phyloP scores from a whole-genome alignment of 2,888 invertebrate species.

The Leucania comma region DNA sequence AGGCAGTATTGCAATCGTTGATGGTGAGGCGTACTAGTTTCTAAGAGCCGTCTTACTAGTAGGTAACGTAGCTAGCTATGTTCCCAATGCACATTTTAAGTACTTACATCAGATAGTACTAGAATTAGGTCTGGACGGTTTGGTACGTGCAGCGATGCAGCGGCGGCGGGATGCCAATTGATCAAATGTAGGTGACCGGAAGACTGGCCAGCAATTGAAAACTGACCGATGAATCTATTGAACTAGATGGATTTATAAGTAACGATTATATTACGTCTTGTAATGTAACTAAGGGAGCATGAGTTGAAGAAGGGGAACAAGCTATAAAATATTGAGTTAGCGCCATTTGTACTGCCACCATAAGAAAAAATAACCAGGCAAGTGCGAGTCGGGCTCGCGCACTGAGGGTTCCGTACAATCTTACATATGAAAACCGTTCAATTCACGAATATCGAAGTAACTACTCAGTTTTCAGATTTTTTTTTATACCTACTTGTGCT shows the following conservation, averaged over 20 bases:
- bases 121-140: conserved; percentile 17
- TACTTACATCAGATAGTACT: conserved; percentile 1
- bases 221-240: conserved; percentile 38
- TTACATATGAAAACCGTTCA: too few relatives aligned
- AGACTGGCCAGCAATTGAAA: conserved; percentile 46
- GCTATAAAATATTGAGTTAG: neutral
- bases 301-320: neutral
- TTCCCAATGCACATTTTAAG: conserved; percentile 17
- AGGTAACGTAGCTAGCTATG: neutral
- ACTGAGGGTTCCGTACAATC: too few relatives aligned
- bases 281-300: conserved; percentile 25
- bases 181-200: conserved; percentile 62
- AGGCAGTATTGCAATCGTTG: too few relatives aligned
- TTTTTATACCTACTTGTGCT: too few relatives aligned
- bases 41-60: too few relatives aligned
- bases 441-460: too few relatives aligned
- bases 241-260: conserved; percentile 39
- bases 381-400: too few relatives aligned
- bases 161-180: conserved; percentile 53
- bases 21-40: too few relatives aligned
- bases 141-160: conserved; percentile 37
- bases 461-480: too few relatives aligned
- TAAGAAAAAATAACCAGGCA: too few relatives aligned
- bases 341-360: too few relatives aligned
- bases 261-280: conserved; percentile 8